Conservation (phyloP, 2,888 invertebrate genomes). For the Pasiphila rectangulata region DNA sequence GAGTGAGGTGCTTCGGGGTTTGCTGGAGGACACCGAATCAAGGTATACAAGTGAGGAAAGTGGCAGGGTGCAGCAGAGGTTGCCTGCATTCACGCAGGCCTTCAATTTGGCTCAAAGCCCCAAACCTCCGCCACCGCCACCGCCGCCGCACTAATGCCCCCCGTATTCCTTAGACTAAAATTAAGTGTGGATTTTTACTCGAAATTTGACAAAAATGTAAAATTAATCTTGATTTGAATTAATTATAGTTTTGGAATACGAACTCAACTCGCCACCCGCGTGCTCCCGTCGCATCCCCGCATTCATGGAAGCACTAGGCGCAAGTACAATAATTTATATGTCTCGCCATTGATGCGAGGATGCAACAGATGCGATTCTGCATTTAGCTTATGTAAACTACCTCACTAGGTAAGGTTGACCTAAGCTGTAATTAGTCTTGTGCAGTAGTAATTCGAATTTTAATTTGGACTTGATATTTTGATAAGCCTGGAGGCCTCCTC, state of each 20-base stretch:
- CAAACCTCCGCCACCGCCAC: conserved; percentile 72
- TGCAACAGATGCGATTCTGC: conserved; percentile 45
- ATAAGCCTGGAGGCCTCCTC: conserved; percentile 51
- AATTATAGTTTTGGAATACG: not conserved
- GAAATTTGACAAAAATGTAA: not conserved
- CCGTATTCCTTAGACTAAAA: not conserved
- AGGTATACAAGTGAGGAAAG: conserved; percentile 54
- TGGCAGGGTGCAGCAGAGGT: conserved; percentile 57
- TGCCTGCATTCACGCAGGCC: conserved; percentile 75
- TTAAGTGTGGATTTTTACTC: not conserved
- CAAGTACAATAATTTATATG: conserved; percentile 33
- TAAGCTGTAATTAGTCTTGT: conserved; percentile 73
- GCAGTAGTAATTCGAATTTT: conserved; percentile 56
- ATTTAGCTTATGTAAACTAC: conserved; percentile 75
- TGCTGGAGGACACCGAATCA: conserved; percentile 55
- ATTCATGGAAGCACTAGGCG: conserved; percentile 24
- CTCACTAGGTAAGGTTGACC: conserved; percentile 76
- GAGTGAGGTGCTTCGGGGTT: conserved; percentile 60
- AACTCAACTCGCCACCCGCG: conserved; percentile 24
- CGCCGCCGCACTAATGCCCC: conserved; percentile 60
- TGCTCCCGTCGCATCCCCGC: conserved; percentile 24
- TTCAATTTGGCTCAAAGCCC: conserved; percentile 75
- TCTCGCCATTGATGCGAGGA: conserved; percentile 24
- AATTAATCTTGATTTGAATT: not conserved
- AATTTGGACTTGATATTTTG: conserved; percentile 55